Conservation (phyloP, 2,113 vertebrate genomes). For the Riparia riparia region DNA sequence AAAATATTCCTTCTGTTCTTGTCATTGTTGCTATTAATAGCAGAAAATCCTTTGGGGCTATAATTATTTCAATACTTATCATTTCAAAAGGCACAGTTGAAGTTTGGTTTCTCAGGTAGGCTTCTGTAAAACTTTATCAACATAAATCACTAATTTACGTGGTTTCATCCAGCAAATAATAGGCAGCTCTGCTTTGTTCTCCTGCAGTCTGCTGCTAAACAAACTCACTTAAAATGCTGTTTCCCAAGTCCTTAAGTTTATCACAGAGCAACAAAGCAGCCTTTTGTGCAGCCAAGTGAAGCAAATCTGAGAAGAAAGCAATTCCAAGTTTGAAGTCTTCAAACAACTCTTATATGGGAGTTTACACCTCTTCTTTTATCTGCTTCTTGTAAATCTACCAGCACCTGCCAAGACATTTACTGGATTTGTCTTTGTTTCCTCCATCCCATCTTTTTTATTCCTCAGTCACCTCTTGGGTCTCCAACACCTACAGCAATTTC, state of each 20-base stretch:
- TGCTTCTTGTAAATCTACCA: neutral
- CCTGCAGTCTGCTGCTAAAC: conserved; percentile 14
- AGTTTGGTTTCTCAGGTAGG: neutral
- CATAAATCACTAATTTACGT: neutral
- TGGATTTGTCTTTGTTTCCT: neutral
- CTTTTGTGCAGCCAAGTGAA: conserved; percentile 1
- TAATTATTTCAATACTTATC: neutral
- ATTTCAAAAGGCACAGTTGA: neutral
- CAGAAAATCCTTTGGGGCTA: neutral
- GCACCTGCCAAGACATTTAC: neutral
- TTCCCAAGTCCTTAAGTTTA: neutral
- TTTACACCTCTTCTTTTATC: neutral
- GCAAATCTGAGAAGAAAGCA: conserved; percentile 6
- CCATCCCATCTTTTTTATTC: neutral
- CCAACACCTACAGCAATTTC: neutral
- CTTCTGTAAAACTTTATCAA: conserved; percentile 43
- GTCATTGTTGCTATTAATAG: neutral
- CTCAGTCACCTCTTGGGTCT: neutral
- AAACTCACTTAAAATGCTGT: conserved; percentile 16
- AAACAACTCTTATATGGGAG: neutral
- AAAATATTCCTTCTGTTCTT: neutral
- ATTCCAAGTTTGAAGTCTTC: neutral
- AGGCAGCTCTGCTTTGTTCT: neutral
- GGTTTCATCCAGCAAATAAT: neutral
- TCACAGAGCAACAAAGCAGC: neutral